Evolutionary conservation across 2,888 invertebrate genomes (phyloP), one percentile per base, ranked within the genome.

Genomic region (Cheilosia vernalis): DNA sequence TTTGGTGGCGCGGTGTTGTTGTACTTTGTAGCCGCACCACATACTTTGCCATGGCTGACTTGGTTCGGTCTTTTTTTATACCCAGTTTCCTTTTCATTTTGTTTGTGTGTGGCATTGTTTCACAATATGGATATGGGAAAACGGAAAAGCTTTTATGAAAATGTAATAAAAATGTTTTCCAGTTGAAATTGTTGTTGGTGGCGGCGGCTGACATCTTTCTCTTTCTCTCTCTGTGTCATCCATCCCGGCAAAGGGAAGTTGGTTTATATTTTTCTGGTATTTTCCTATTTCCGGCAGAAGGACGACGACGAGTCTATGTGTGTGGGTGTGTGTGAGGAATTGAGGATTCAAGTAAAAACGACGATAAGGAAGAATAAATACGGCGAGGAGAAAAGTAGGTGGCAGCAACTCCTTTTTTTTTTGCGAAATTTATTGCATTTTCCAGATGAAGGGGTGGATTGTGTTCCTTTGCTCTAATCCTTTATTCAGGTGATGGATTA

Each of bases 141-240:
- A 79, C 79, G 79, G 70, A 79, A 79, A 79, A 79, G 79, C 79
- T 79, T 79, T 79, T 79, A 79, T 72, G 72, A 79, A 79, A 79
- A 79, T 72, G 79, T 79, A 79, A 79, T 79, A 79, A 79, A 79
- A 79, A 79, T 79, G 72, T 79, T 78, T 78, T 78, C 78, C 63
- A 78, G 78, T 63, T 64, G 64, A 78, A 78, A 63, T 64, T 58
- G 58, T 58, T 66, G 79, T 66, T 79, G 72, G 4, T 7, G 61
- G 10, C 60, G 66, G 15, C 37, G 64, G 24, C 3, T 40, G 60
- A 7, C 24, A 53, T 7, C 9, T 24, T 13, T 24, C 51, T 4
- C 24, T 5, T 10, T 10, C 51, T 6, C 9, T 44, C 42, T 4
- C 5, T 44, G 44, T 37, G 10, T 37, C 37, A 13, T 4, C 17